Evolutionary conservation across 2,888 invertebrate genomes (phyloP), one percentile per base, ranked within the genome.

Genomic region (Steinernema scapterisci): DNA sequence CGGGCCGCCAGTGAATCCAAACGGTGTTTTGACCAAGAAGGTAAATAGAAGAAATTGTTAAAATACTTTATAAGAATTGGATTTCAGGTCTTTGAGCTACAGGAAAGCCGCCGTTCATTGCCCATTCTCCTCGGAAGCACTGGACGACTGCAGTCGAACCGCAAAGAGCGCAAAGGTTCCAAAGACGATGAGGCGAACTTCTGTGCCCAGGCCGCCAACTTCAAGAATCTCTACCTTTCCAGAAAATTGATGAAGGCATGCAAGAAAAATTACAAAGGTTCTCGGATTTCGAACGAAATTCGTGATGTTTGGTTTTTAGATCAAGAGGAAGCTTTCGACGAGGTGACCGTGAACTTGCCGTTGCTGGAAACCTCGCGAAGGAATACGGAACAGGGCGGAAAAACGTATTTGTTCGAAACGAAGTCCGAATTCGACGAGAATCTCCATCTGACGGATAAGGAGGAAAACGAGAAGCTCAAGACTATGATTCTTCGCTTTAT

Each of bases 401-500:
- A 63, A 31, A 63, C 63, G 31, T 63, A 63, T 31, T 25, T 63
- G 25, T 63, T 63, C 63, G 63, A 63, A 25, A 63, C 63, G 27
- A 13, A 63, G 25, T 63, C 63, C 31, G 63, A 21, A 9, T 63
- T 63, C 31, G 63, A 63, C 63, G 63, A 63, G 63, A 63, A 63
- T n/a, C 63, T 63, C 16, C 63, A 63, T 63, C 38, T 63, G 63
- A 63, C 27, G 63, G n/a, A n/a, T 16, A 21, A 25, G 16, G 19
- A 9, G 31, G 63, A 63, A 25, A 63, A 63, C 63, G 25, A 21
- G 31, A 25, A 25, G 16, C 63, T 63, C 5, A 63, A 63, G 31
- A 11, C 23, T 6, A 63, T 25, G 31, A 63, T 63, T 27, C 27
- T 63, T 5, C 63, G 31, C 27, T 63, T 63, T 27, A 7, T 63